A percentile compares a stretch with the other conserved stretches of the same genome.
Conservation (phyloP, 64 coral and sea anemone species). For the Porites australiensis region DNA sequence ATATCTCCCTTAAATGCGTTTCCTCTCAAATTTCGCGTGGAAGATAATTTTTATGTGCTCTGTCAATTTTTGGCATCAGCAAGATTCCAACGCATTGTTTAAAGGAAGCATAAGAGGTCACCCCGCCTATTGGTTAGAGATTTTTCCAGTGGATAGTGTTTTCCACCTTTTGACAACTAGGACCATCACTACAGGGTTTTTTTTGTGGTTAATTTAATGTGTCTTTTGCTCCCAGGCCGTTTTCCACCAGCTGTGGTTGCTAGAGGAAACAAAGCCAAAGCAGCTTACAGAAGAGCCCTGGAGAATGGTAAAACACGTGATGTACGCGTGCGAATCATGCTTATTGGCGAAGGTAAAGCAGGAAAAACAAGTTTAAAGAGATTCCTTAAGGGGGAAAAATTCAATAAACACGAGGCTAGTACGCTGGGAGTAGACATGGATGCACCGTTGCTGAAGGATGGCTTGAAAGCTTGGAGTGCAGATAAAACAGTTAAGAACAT, state of each 20-base stretch:
- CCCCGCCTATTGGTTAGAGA: too few relatives aligned
- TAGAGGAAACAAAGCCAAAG: slow-evolving; percentile 23
- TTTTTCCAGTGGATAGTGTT: too few relatives aligned
- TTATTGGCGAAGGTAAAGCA: slow-evolving; percentile 10
- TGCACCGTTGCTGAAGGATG: not conserved
- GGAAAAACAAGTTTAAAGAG: slow-evolving; percentile 42
- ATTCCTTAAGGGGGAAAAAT: slow-evolving; percentile 28
- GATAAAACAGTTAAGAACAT: not conserved
- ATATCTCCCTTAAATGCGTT: too few relatives aligned
- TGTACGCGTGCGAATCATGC: slow-evolving; percentile 34
- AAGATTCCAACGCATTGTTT: too few relatives aligned
- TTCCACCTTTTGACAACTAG: too few relatives aligned
- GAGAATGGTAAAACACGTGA: slow-evolving; percentile 9
- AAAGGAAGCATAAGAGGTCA: too few relatives aligned
- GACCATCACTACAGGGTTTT: too few relatives aligned
- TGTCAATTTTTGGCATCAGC: too few relatives aligned
- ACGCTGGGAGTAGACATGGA: slow-evolving; percentile 25
- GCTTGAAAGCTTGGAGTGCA: slow-evolving; percentile 3
- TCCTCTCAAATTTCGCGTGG: too few relatives aligned
- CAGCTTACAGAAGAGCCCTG: slow-evolving; percentile 22
- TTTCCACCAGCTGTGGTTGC: slow-evolving; percentile 25
- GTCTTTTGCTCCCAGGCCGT: not conserved
- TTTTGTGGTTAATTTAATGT: not conserved
- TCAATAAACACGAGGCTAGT: slow-evolving; percentile 1
- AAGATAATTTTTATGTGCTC: too few relatives aligned